Base-by-base conservation (phyloP, 2,113 vertebrate genomes). In the Nibea albiflora region DNA sequence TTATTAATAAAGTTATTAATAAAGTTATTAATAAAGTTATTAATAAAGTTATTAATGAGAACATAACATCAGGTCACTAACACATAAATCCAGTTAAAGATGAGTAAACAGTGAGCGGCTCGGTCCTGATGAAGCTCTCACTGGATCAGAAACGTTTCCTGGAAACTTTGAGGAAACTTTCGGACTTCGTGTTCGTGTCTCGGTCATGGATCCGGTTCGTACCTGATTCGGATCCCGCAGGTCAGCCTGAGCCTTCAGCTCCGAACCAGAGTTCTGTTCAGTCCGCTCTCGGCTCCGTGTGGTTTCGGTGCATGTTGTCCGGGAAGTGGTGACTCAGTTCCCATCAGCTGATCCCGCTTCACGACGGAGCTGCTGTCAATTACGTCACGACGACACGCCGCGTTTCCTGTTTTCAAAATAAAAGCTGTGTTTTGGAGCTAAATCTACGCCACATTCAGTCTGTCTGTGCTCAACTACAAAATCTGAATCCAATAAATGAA, bases 301-400 rank as follows among this genome's bases (percentile, higher is more conserved):
- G 20, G 7, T 19, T 26, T 1, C 3, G 4, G 20, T 20, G 1
- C 63, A 66, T 63, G 57, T 16, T 60, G 44, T 83, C 71, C 80
- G 85, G 89, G 88, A 90, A 90, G 57, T 53, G 65, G 80, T 90
- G 89, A 91, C 11, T 92, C 89, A 88, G 85, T 86, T 90, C 76
- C 84, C 81, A 87, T 85, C 91, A 91, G 86, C 86, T 88, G 89
- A 91, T 85, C 76, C 53, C 52, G 11, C 15, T 70, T 69, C 39
- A 15, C 14, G 14, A n/a, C 9, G 14, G n/a, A 65, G 67, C 60
- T 42, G 67, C 26, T 1, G 78, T 79, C 39, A 54, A 42, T 14
- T 0, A 1, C 20, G 0, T 16, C 44, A 17, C 20, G 17, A 44
- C 11, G 0, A 15, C 11, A 8, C 46, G 1, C 2, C 1, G 0